A percentile compares a stretch with the other conserved stretches of the same genome.
phyloP scores from a whole-genome alignment of 2,113 vertebrate genomes.

The Chloropsis hardwickii region DNA sequence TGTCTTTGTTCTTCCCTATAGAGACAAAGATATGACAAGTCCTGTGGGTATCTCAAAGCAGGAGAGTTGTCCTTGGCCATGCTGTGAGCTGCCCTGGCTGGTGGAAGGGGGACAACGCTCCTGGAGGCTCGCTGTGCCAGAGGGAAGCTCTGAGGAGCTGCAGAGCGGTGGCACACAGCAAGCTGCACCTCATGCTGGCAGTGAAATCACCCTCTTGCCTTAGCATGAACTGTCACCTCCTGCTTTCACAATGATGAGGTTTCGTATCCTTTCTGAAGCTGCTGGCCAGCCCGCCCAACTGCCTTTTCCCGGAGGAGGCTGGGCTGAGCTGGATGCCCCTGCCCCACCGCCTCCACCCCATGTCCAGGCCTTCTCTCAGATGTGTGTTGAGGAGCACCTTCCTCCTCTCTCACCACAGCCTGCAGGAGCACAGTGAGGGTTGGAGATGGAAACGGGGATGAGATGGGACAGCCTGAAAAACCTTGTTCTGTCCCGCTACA shows the following conservation, averaged over 20 bases:
- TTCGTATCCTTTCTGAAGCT: background rate
- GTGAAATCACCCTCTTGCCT: background rate
- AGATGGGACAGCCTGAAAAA: background rate
- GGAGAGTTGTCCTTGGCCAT: background rate
- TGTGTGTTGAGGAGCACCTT: background rate
- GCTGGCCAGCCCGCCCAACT: background rate
- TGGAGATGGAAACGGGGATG: background rate
- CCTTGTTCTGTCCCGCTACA: background rate
- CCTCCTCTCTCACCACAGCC: background rate
- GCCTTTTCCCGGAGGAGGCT: background rate
- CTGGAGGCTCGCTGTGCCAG: rapidly evolving
- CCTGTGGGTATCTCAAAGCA: background rate
- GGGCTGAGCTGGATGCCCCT: background rate
- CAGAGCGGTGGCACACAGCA: background rate
- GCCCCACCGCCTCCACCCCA: rapidly evolving
- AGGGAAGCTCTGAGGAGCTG: background rate
- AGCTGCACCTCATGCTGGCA: background rate
- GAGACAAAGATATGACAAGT: background rate
- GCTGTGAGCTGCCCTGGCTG: background rate
- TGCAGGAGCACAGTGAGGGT: background rate
- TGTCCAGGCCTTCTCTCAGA: background rate
- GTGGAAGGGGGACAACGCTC: too few relatives aligned
- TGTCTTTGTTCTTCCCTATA: background rate
- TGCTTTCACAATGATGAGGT: background rate
- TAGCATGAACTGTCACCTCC: background rate